Evolutionary conservation across 2,113 vertebrate species (phyloP).

Genomic region (Ochotona princeps): DNA sequence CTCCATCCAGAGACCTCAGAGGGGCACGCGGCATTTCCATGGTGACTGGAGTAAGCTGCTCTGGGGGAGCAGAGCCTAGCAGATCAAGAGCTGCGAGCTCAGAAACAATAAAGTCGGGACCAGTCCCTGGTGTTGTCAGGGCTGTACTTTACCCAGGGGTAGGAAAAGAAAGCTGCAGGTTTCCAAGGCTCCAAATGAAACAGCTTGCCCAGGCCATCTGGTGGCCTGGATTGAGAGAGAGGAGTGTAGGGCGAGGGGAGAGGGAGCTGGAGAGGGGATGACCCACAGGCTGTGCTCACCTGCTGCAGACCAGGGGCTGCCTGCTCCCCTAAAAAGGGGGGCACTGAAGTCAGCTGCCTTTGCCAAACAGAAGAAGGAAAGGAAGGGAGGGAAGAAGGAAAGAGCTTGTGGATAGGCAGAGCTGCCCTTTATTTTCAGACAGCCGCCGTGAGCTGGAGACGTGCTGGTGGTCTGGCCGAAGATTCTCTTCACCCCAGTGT

Average conservation of each 20-base stretch:
- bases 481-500: neutral
- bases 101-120: slow-evolving; percentile 35
- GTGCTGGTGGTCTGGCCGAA: no score
- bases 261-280: slow-evolving; percentile 61
- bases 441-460: neutral
- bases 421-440: no score
- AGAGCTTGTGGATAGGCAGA: neutral
- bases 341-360: neutral
- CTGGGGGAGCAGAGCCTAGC: slow-evolving; percentile 39
- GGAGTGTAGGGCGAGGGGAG: neutral
- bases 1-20: slow-evolving; percentile 52
- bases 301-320: slow-evolving; percentile 50
- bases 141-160: slow-evolving; percentile 35
- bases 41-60: slow-evolving; percentile 42
- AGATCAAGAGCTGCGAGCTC: neutral
- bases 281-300: slow-evolving; percentile 63
- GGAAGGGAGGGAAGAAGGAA: neutral
- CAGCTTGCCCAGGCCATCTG: slow-evolving; percentile 81
- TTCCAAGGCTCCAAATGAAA: slow-evolving; percentile 68
- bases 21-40: slow-evolving; percentile 44
- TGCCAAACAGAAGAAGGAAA: neutral
- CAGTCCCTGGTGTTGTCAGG: neutral
- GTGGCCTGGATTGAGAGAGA: slow-evolving; percentile 84
- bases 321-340: neutral
- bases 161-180: slow-evolving; percentile 60